phyloP scores from a whole-genome alignment of 2,113 vertebrate genomes.

The Salminus brasiliensis region DNA sequence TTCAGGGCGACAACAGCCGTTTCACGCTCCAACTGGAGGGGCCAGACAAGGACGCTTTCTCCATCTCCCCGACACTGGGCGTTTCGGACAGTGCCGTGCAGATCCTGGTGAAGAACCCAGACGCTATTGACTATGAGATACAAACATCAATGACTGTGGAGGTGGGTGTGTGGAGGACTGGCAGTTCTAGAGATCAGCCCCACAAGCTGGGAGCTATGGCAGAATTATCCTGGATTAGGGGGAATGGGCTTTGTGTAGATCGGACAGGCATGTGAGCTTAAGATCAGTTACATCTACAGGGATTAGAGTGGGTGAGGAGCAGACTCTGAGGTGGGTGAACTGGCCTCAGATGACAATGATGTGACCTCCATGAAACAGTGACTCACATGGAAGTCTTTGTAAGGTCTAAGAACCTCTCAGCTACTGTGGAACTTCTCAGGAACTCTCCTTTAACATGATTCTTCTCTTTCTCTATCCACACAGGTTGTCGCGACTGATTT shows the following conservation, averaged over 20 bases:
- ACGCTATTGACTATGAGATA: constrained; percentile 83
- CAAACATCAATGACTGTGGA: constrained; percentile 73
- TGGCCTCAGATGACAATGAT: too few species aligned
- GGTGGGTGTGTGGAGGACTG: constrained; percentile 68
- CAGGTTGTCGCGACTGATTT: constrained; percentile 86
- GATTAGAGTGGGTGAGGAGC: background rate
- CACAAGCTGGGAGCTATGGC: background rate
- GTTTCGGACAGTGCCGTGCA: constrained; percentile 70
- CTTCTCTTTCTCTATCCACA: background rate
- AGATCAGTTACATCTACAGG: constrained; percentile 21
- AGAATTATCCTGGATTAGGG: constrained; percentile 23
- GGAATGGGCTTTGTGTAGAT: constrained; percentile 17
- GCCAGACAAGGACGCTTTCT: constrained; percentile 71
- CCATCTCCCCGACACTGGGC: constrained; percentile 70
- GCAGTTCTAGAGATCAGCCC: background rate
- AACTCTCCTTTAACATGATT: background rate
- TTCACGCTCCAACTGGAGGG: constrained; percentile 78
- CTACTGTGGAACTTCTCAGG: too few species aligned
- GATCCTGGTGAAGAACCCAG: constrained; percentile 73
- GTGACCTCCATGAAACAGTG: too few species aligned
- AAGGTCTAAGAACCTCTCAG: too few species aligned
- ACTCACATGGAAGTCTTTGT: too few species aligned
- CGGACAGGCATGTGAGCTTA: constrained; percentile 6
- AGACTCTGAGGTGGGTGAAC: background rate
- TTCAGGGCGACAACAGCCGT: constrained; percentile 74